phyloP scores from a whole-genome alignment of 2,113 vertebrate species.

The Leptocoma aspasia region DNA sequence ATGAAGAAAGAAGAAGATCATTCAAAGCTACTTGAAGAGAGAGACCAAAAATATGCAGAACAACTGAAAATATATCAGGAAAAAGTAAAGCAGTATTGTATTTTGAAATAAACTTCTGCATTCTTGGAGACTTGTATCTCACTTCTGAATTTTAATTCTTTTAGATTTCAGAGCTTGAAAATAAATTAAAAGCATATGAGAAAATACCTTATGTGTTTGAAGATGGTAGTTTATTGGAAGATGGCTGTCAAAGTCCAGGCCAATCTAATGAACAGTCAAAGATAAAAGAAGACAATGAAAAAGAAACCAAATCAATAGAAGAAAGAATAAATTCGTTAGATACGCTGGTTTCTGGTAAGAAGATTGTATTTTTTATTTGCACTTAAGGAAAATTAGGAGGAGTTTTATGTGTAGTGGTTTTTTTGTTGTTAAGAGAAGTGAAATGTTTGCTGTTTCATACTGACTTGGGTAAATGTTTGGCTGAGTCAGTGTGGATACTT shows the following conservation, averaged over 20 bases:
- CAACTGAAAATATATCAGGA: conserved; percentile 79
- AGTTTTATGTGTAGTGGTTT: fast-evolving
- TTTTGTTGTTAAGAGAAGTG: background rate
- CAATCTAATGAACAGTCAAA: background rate
- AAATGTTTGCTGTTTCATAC: background rate
- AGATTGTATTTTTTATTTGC: background rate
- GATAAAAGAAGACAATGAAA: conserved; percentile 28
- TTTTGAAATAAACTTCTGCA: background rate
- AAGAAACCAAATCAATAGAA: conserved; percentile 29
- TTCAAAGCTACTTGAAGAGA: conserved; percentile 79
- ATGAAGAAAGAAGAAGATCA: conserved; percentile 87
- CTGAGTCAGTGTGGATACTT: background rate
- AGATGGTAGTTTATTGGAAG: background rate
- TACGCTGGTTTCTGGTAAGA: conserved; percentile 42
- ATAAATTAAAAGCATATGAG: conserved; percentile 59
- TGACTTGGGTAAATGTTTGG: background rate
- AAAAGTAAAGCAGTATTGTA: conserved; percentile 70
- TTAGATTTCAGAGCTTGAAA: conserved; percentile 80
- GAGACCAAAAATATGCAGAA: conserved; percentile 78
- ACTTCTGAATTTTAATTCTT: conserved; percentile 26
- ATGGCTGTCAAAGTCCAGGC: background rate
- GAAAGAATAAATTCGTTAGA: conserved; percentile 68
- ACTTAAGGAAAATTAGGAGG: background rate
- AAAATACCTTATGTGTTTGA: conserved; percentile 25
- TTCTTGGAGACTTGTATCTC: background rate